Evolutionary conservation across 2,888 invertebrate genomes (phyloP).

Genomic region (Oscheius sp.): DNA sequence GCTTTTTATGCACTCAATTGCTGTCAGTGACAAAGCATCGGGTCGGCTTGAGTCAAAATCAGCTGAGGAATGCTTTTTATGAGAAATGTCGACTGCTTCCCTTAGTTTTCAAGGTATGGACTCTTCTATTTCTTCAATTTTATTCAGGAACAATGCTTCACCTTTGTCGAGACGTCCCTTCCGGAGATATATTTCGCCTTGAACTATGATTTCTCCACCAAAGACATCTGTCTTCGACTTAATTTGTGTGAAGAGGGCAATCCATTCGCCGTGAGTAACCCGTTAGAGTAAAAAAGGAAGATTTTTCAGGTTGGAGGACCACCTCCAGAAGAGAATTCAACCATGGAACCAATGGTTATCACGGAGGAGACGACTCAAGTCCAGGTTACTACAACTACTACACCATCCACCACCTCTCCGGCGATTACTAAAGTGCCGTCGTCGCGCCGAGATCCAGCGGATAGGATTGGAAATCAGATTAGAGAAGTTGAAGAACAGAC

Average conservation of each 20-base stretch:
- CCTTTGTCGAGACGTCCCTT: slow-evolving; percentile 60
- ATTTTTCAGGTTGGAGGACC: slow-evolving; percentile 42
- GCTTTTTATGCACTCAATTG: slow-evolving; percentile 62
- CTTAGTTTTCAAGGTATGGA: slow-evolving; percentile 50
- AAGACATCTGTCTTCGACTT: slow-evolving; percentile 58
- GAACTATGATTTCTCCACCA: slow-evolving; percentile 59
- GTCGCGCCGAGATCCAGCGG: slow-evolving; percentile 27
- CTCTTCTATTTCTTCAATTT: not conserved
- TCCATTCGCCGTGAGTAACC: slow-evolving; percentile 41
- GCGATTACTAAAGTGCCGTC: slow-evolving; percentile 18
- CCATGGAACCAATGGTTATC: not conserved
- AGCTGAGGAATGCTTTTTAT: slow-evolving; percentile 52
- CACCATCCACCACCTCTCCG: slow-evolving; percentile 21
- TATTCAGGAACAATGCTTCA: slow-evolving; percentile 54
- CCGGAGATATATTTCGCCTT: slow-evolving; percentile 63
- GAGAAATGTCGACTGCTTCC: slow-evolving; percentile 59
- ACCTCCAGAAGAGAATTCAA: slow-evolving; percentile 33
- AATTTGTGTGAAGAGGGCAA: slow-evolving; percentile 58
- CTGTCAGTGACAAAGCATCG: slow-evolving; percentile 60
- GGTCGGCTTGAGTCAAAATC: slow-evolving; percentile 59
- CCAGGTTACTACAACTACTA: slow-evolving; percentile 7
- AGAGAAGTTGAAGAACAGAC: slow-evolving; percentile 10
- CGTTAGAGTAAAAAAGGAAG: not conserved
- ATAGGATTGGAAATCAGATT: slow-evolving; percentile 28
- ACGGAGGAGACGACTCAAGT: slow-evolving; percentile 12